phyloP scores from a whole-genome alignment of 92 coral and sea anemone species.

The Siderastrea siderea region DNA sequence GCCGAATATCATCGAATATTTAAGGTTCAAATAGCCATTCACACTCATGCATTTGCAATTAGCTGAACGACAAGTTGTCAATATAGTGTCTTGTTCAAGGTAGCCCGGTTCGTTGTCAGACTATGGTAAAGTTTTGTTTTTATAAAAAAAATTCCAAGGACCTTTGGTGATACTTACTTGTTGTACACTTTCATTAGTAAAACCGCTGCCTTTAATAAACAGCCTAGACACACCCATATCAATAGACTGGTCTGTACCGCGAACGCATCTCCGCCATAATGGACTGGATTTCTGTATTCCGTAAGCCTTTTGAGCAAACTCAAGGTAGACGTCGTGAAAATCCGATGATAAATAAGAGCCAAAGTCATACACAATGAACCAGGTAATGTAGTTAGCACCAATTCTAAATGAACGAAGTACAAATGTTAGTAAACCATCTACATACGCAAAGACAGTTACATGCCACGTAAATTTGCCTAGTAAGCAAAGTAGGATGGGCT shows the following conservation, averaged over 20 bases:
- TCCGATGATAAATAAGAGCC: slow-evolving; percentile 59
- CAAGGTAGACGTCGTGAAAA: slow-evolving; percentile 55
- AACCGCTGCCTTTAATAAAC: slow-evolving; percentile 18
- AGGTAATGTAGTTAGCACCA: slow-evolving; percentile 65
- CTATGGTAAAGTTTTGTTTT: not conserved
- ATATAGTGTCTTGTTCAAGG: too few relatives aligned
- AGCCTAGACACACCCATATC: slow-evolving; percentile 83
- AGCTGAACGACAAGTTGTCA: too few relatives aligned
- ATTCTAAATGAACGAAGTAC: slow-evolving; percentile 18
- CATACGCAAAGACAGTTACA: not conserved
- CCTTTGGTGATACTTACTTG: slow-evolving; percentile 52
- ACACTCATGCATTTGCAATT: too few relatives aligned
- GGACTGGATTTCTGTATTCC: slow-evolving; percentile 73
- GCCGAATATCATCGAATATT: too few relatives aligned
- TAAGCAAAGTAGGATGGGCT: too few relatives aligned
- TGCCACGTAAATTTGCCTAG: too few relatives aligned
- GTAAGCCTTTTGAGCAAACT: slow-evolving; percentile 58
- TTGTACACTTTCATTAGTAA: slow-evolving; percentile 74
- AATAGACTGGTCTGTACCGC: slow-evolving; percentile 72
- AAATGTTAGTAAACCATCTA: too few relatives aligned
- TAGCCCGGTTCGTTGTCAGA: too few relatives aligned
- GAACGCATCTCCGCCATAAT: slow-evolving; percentile 86
- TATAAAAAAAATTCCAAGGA: not conserved
- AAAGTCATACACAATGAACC: slow-evolving; percentile 48
- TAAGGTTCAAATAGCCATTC: too few relatives aligned